Conservation (phyloP, 2,113 vertebrate genomes). For the Nyctibius bracteatus region DNA sequence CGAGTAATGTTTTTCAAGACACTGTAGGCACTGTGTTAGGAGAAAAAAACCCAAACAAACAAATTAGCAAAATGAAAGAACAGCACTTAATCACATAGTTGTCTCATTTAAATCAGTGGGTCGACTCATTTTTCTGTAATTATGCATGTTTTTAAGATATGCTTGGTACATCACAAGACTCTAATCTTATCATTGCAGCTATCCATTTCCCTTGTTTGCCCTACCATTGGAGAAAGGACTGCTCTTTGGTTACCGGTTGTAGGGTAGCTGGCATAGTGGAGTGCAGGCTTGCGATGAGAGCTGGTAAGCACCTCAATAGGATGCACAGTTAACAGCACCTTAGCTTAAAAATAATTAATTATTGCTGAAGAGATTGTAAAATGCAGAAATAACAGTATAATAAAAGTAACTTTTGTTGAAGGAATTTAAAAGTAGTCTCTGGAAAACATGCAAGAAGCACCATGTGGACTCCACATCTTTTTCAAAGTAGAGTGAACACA, state of each 20-base stretch:
- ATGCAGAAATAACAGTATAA: not conserved
- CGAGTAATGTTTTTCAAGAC: not conserved
- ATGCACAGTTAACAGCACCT: not conserved
- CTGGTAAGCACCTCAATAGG: not conserved
- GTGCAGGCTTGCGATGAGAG: not conserved
- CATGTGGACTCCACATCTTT: slow-evolving; percentile 54
- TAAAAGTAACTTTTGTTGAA: slow-evolving; percentile 65
- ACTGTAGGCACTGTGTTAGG: not conserved
- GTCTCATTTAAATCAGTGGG: slow-evolving; percentile 37
- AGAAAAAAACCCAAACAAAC: not conserved
- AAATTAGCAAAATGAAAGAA: slow-evolving; percentile 34
- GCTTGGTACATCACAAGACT: not conserved
- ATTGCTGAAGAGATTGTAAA: not conserved
- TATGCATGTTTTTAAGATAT: slow-evolving; percentile 17
- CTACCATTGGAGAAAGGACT: not conserved
- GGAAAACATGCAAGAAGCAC: slow-evolving; percentile 52
- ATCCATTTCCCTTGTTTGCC: slow-evolving; percentile 13
- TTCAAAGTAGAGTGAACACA: slow-evolving; percentile 47
- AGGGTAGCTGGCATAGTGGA: not conserved
- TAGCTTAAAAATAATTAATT: not conserved
- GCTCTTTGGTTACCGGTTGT: not conserved
- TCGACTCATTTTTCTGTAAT: not conserved
- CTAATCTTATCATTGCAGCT: slow-evolving; percentile 31
- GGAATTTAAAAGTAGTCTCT: slow-evolving; percentile 61
- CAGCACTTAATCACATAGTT: not conserved